Evolutionary conservation across 2,888 invertebrate genomes (phyloP), one percentile per base, ranked within the genome.

Genomic region (Pasiphila rectangulata): DNA sequence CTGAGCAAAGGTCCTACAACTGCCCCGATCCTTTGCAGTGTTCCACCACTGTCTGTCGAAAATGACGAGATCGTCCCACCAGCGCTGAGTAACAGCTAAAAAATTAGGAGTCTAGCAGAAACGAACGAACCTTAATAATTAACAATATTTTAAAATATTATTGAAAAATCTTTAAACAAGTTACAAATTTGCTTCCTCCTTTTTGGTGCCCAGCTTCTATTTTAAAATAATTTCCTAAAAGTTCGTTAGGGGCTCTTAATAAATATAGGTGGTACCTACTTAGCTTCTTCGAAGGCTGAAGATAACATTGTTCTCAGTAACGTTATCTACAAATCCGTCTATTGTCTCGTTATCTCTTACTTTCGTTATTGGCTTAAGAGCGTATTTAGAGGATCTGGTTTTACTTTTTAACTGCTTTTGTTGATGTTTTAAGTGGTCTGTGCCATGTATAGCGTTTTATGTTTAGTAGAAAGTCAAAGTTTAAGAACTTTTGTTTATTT

Each of bases 221-320:
- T 30, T 19, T 5, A 12, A 17, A 35, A 36, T 41, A 20, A 37
- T 32, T 50, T 45, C 45, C 21, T 25, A 50, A 45, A 45, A 50
- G 20, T 30, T 24, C 17, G 35, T 23, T 46, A 21, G 17, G 17
- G 32, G 25, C 15, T 20, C 16, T 20, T 36, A 29, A 41, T 41
- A 46, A 39, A 49, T 36, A 39, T 45, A 46, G 25, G 43, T 43
- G 13, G 9, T 17, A 17, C 25, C 27, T 39, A 29, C 38, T 29
- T 39, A 49, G 23, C 41, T 41, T 45, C 41, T 36, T 17, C 24
- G 41, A 46, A 41, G 10, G 13, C 17, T 38, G 12, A 17, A 44
- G 50, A 50, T 50, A 50, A 41, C 45, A 45, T 50, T 50, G 41
- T 50, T 45, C 45, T 30, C 20, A 16, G 40, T 23, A 30, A 21